A percentile compares a stretch with the other conserved stretches of the same genome.
Evolutionary conservation across 1,140 invertebrate genomes (phyloP).

Genomic region (Periplaneta americana): DNA sequence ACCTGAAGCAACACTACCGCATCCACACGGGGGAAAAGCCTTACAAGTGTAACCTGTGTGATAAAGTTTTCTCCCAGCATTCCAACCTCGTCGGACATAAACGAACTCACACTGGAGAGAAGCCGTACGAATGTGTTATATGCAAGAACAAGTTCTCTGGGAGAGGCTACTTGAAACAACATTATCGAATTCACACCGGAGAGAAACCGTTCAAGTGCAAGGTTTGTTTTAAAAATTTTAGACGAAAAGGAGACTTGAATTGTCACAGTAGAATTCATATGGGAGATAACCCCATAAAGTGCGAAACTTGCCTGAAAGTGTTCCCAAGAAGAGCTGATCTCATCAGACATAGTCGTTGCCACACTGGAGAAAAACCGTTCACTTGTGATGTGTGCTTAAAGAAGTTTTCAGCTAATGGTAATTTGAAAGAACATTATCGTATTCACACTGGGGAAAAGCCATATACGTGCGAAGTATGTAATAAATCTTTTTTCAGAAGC

Average conservation of each 20-base stretch:
- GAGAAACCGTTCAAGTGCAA: slow-evolving; percentile 8
- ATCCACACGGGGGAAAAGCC: slow-evolving; percentile 49
- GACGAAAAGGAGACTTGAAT: neutral
- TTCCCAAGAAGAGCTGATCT: slow-evolving; percentile 51
- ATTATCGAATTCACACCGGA: slow-evolving; percentile 11
- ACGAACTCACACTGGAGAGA: slow-evolving; percentile 42
- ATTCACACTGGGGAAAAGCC: slow-evolving; percentile 43
- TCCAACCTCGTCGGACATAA: slow-evolving; percentile 4
- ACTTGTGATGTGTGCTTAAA: slow-evolving; percentile 37
- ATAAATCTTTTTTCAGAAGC: slow-evolving; percentile 19
- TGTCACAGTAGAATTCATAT: slow-evolving; percentile 1
- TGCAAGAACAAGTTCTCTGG: slow-evolving; percentile 20
- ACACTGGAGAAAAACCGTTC: slow-evolving; percentile 44
- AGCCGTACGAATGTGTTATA: slow-evolving; percentile 38
- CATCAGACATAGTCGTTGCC: slow-evolving; percentile 43
- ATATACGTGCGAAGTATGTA: slow-evolving; percentile 24
- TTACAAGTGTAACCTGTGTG: slow-evolving; percentile 36
- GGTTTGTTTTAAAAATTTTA: slow-evolving; percentile 5
- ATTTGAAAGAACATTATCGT: slow-evolving; percentile 31
- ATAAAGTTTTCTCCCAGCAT: neutral
- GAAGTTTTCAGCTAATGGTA: slow-evolving; percentile 29
- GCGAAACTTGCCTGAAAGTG: slow-evolving; percentile 46
- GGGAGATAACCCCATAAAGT: slow-evolving; percentile 42
- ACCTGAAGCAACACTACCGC: slow-evolving; percentile 46
- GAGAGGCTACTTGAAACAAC: neutral